Evolutionary conservation across 2,797 vertebrate genomes (phyloP).

Genomic region (Neopelma chrysocephalum): DNA sequence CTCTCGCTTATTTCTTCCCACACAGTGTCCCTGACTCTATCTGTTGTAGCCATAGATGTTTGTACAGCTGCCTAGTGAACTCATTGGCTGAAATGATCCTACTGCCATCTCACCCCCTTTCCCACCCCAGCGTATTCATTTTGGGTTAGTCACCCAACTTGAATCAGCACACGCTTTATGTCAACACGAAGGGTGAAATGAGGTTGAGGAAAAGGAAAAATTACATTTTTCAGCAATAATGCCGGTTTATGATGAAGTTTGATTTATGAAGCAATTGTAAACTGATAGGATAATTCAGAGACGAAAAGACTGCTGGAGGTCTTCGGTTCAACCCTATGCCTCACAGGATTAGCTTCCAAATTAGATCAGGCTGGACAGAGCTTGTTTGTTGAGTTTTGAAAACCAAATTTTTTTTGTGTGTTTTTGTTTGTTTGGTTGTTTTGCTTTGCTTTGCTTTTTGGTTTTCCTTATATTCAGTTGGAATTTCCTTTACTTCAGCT

Average conservation of each 20-base stretch:
- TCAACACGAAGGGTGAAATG: background rate
- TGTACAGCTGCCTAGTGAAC: background rate
- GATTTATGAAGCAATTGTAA: background rate
- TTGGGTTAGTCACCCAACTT: background rate
- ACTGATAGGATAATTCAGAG: background rate
- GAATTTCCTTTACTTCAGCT: background rate
- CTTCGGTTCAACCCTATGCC: background rate
- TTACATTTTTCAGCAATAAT: background rate
- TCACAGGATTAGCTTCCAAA: background rate
- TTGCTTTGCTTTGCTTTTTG: background rate
- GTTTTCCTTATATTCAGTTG: background rate
- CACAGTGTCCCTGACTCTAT: background rate
- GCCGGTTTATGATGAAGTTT: background rate
- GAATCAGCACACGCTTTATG: rapidly evolving
- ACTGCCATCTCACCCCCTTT: background rate
- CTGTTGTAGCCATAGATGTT: background rate
- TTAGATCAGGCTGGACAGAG: background rate
- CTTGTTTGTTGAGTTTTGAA: background rate
- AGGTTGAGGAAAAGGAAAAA: background rate
- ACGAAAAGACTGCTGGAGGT: background rate
- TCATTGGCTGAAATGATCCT: background rate
- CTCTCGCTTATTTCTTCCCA: background rate
- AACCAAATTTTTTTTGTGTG: background rate
- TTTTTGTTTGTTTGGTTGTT: background rate
- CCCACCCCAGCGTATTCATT: rapidly evolving